Percentiles rank a stretch among this genome's conserved stretches.
These are phyloP conservation scores for Passer domesticus DNA, from an alignment of 2,113 vertebrate genomes.

Conservation along the genomic window DNA sequence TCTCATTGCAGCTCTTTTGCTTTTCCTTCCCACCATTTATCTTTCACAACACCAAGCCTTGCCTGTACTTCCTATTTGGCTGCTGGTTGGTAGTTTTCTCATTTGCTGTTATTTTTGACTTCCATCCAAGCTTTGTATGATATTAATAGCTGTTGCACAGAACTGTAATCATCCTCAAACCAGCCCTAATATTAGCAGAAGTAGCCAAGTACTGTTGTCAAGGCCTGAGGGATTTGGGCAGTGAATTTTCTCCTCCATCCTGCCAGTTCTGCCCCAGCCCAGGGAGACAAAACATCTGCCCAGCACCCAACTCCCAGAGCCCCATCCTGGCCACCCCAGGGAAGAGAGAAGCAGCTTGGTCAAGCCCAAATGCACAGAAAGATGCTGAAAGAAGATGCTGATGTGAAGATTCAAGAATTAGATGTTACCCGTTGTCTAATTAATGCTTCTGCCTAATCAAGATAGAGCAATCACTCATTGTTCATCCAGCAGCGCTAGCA, in stretches of 20 bases:
- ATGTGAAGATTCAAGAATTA: neutral
- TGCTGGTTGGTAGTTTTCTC: neutral
- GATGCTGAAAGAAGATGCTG: neutral
- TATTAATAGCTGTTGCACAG: conserved; percentile 45
- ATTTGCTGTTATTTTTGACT: conserved; percentile 50
- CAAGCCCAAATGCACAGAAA: neutral
- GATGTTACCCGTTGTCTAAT: neutral
- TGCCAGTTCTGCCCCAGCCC: neutral
- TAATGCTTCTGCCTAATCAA: neutral
- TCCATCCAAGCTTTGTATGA: conserved; percentile 41
- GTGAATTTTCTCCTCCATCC: neutral
- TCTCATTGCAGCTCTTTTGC: neutral
- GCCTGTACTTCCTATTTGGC: conserved; percentile 22
- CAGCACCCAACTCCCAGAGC: fast-evolving
- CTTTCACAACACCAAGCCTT: neutral
- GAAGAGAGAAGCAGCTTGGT: neutral
- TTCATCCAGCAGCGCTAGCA: neutral
- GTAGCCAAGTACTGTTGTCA: neutral
- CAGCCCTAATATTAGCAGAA: conserved; percentile 23
- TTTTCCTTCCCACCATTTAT: conserved; percentile 47
- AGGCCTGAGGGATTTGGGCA: neutral
- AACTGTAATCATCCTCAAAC: neutral
- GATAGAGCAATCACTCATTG: neutral
- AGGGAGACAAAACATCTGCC: neutral
- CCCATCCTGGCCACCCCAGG: neutral